A percentile compares a stretch with the other conserved stretches of the same genome.
These are phyloP conservation scores for Lepidocyrtoides sp. DNA, from an alignment of 2,888 invertebrate genomes.

Conservation along the genomic window DNA sequence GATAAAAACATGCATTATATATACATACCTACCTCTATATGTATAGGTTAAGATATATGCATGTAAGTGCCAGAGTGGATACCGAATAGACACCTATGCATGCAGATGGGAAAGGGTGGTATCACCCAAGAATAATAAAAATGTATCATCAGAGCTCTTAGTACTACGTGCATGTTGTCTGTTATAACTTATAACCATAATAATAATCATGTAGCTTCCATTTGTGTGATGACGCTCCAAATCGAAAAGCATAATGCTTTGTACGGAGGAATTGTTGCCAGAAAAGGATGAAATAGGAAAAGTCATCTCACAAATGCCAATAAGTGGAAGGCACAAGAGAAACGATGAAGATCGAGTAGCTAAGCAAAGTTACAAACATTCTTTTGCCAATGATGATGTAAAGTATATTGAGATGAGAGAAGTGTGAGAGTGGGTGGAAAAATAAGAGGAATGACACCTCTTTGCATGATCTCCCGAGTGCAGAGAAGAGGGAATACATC, in stretches of 20 bases:
- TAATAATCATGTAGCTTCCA: not conserved
- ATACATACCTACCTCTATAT: not conserved
- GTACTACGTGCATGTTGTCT: not conserved
- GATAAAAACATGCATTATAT: not conserved
- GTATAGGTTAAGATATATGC: no score
- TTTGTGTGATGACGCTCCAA: constrained; percentile 48
- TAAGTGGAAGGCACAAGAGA: constrained; percentile 46
- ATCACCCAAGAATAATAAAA: no score
- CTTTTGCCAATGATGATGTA: not conserved
- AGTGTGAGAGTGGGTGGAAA: constrained; percentile 18
- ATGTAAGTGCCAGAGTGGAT: no score
- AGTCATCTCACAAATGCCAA: constrained; percentile 71
- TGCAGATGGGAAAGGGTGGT: no score
- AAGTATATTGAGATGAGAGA: constrained; percentile 32
- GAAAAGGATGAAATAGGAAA: constrained; percentile 39
- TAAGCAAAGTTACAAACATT: not conserved
- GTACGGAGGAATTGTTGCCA: constrained; percentile 64
- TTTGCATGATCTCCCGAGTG: constrained; percentile 1
- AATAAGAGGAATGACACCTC: constrained; percentile 28
- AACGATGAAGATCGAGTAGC: not conserved
- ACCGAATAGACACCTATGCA: no score
- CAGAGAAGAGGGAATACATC: not conserved
- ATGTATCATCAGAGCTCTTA: no score
- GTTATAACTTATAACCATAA: not conserved
- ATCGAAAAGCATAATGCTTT: constrained; percentile 44